Evolutionary conservation across 1,140 invertebrate species (phyloP), one percentile per base, ranked within the genome.

Genomic region (Papilio aristodemus): DNA sequence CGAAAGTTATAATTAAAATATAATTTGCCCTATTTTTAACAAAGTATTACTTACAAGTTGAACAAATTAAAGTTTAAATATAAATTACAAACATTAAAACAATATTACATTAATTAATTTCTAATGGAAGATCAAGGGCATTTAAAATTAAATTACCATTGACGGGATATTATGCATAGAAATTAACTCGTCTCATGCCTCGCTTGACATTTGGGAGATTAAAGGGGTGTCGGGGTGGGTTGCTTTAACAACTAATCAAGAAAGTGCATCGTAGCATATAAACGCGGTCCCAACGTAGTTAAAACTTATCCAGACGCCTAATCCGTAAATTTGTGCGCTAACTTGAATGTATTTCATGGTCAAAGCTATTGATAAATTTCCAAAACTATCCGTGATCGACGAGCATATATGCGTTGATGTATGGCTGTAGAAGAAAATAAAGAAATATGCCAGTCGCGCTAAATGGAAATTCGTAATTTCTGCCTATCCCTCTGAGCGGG

Each of bases 181-280:
- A 54, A 54, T 25, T 54, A 54, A 54, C 19, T 54, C 19, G 19
- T 25, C 46, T 54, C 19, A 22, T 22, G 19, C 17, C 46, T 38
- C 43, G 60, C 64, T 46, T 75, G 75, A 70, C 73, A 76, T 80
- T 77, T 78, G 36, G 41, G 43, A 76, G 70, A 75, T 78, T 78
- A 74, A 75, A 76, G 11, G 11, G 69, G 70, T 32, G 27, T 46
- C 62, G 46, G 57, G 63, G 36, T 57, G 59, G 67, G 36, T 11
- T 54, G 70, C 68, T 59, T 71, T 58, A 68, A 64, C 60, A 71
- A 71, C 73, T 77, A 79, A 81, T 81, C 75, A 81, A 70, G 79
- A 75, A 79, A 79, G 74, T 79, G 77, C 77, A 79, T 66, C 69
- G 66, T 72, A 71, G 70, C 70, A 71, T 72, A 77, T 70, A 70